Conservation (phyloP, 2,888 invertebrate species). For the Drosophila parthenogenetica region DNA sequence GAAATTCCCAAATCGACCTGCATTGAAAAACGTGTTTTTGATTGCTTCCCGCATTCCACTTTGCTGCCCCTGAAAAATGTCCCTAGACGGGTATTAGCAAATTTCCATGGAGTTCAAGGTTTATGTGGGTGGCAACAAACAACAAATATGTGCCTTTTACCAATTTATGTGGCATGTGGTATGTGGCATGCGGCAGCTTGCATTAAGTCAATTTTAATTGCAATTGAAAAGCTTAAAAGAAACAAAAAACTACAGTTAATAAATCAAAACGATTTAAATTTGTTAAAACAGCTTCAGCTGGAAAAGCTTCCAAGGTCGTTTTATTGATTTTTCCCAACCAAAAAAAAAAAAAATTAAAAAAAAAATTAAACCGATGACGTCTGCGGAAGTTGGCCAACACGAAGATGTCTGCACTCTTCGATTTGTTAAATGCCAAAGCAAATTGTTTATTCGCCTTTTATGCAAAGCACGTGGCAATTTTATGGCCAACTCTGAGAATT, state of each 20-base stretch:
- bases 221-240: not conserved
- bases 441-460: slow-evolving; percentile 18
- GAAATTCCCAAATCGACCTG: slow-evolving; percentile 70
- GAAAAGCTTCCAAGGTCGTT: slow-evolving; percentile 74
- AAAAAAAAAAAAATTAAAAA: too few relatives aligned
- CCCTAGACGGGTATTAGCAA: slow-evolving; percentile 35
- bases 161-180: slow-evolving; percentile 27
- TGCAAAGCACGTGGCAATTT: slow-evolving; percentile 12
- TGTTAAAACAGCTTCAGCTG: slow-evolving; percentile 28
- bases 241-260: not conserved
- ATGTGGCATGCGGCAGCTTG: slow-evolving; percentile 24
- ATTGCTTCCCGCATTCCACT: slow-evolving; percentile 42
- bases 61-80: slow-evolving; percentile 24
- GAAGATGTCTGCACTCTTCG: slow-evolving; percentile 43
- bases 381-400: slow-evolving; percentile 57
- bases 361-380: slow-evolving; percentile 46
- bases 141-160: not conserved
- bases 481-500: not conserved
- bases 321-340: slow-evolving; percentile 79
- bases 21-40: slow-evolving; percentile 66
- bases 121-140: slow-evolving; percentile 43
- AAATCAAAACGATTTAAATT: slow-evolving; percentile 25
- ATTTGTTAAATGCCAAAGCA: slow-evolving; percentile 24
- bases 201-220: slow-evolving; percentile 53
- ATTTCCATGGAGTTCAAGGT: slow-evolving; percentile 71